Percentiles rank a stretch among this genome's conserved stretches.
Conservation (phyloP, 2,113 vertebrate species). For the Otocyon megalotis region DNA sequence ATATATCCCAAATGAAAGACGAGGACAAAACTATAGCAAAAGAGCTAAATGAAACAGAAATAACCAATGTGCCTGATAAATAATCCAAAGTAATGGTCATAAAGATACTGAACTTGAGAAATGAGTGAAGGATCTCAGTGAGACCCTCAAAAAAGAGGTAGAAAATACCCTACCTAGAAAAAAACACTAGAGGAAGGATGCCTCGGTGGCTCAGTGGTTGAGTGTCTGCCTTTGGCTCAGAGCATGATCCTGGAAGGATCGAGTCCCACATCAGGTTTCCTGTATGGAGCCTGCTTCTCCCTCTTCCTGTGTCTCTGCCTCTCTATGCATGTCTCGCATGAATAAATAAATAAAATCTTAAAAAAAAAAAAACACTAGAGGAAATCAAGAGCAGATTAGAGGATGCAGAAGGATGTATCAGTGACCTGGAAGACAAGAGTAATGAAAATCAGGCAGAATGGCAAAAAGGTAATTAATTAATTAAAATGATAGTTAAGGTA, state of each 20-base stretch:
- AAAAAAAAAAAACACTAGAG: not conserved
- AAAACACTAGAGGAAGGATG: not conserved
- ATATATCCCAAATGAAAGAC: not conserved
- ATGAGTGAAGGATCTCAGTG: not conserved
- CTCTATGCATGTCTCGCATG: too few species aligned
- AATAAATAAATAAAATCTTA: not conserved
- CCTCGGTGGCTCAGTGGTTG: too few species aligned
- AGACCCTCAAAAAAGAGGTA: not conserved
- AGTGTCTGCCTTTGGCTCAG: too few species aligned
- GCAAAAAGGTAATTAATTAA: not conserved
- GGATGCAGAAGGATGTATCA: not conserved
- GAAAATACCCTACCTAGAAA: not conserved
- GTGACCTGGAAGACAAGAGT: not conserved
- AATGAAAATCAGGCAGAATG: not conserved
- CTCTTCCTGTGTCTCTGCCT: too few species aligned
- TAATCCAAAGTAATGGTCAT: not conserved
- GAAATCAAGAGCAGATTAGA: not conserved
- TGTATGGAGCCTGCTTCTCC: too few species aligned
- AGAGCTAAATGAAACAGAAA: not conserved
- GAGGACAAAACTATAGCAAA: not conserved
- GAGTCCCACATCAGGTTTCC: too few species aligned
- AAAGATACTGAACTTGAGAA: not conserved
- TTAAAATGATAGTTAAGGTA: not conserved
- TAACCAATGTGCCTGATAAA: not conserved
- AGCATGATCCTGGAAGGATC: too few species aligned